Evolutionary conservation across 2,797 vertebrate genomes (phyloP).

Genomic region (Cossypha niveicapilla): DNA sequence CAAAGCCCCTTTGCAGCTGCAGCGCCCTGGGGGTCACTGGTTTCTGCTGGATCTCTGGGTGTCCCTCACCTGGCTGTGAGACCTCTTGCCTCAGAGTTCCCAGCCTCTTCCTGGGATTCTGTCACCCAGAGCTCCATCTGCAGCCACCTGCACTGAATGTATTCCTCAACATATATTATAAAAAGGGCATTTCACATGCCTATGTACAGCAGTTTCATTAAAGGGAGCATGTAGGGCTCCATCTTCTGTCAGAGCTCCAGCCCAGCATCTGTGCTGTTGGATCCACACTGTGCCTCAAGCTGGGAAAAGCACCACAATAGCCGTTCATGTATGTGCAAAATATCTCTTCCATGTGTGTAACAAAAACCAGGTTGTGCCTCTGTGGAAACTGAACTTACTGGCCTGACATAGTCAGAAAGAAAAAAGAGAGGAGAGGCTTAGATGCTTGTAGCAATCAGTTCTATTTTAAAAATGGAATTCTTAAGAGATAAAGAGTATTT

Average conservation of each 20-base stretch:
- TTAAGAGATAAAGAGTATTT: background rate
- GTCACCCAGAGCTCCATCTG: no score
- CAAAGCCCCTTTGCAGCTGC: rapidly evolving
- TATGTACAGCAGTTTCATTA: background rate
- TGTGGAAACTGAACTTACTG: background rate
- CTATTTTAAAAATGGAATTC: background rate
- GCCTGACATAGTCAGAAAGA: background rate
- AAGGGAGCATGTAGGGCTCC: background rate
- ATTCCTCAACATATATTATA: background rate
- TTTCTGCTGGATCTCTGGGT: background rate
- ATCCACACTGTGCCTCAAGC: background rate
- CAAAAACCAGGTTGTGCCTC: rapidly evolving
- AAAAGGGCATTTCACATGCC: rapidly evolving
- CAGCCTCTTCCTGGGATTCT: no score
- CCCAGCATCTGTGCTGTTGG: rapidly evolving
- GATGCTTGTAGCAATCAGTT: background rate
- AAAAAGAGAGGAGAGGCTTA: background rate
- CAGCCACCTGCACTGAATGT: background rate
- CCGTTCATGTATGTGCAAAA: background rate
- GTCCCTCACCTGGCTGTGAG: background rate
- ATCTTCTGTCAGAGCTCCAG: background rate
- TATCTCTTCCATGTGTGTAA: background rate
- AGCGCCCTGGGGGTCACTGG: rapidly evolving
- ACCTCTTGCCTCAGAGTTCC: no score
- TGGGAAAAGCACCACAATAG: background rate